Evolutionary conservation across 2,113 vertebrate genomes (phyloP).

Genomic region (Sander lucioperca): DNA sequence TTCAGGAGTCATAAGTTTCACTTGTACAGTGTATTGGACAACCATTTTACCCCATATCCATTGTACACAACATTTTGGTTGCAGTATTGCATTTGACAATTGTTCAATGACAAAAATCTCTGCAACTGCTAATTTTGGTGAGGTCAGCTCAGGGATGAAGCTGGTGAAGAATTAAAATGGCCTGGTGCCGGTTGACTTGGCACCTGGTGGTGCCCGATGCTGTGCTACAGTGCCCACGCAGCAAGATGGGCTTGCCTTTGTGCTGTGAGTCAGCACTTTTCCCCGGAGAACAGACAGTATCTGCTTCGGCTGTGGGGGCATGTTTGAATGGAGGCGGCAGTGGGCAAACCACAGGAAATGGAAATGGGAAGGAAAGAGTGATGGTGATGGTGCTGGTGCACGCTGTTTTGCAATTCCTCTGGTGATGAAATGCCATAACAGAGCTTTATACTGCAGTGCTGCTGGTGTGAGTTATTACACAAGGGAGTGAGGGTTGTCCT

Average conservation of each 20-base stretch:
- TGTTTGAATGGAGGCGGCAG: slow-evolving; percentile 40
- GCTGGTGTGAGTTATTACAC: slow-evolving; percentile 11
- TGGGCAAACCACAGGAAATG: slow-evolving; percentile 62
- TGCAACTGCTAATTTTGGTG: neutral
- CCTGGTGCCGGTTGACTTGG: slow-evolving; percentile 48
- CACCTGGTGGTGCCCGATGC: slow-evolving; percentile 41
- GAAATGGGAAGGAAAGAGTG: slow-evolving; percentile 68
- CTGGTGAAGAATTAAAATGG: slow-evolving; percentile 28
- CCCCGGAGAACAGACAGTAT: slow-evolving; percentile 57
- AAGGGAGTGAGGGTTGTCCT: slow-evolving; percentile 9
- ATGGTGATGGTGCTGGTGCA: slow-evolving; percentile 54
- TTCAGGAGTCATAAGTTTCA: neutral
- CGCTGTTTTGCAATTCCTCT: slow-evolving; percentile 53
- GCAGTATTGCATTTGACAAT: neutral
- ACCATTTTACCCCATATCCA: neutral
- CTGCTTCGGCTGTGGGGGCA: slow-evolving; percentile 57
- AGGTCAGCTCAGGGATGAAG: slow-evolving; percentile 3
- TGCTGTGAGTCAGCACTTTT: slow-evolving; percentile 80
- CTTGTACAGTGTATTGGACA: neutral
- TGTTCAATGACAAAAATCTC: neutral
- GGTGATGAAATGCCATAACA: slow-evolving; percentile 63
- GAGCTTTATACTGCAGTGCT: slow-evolving; percentile 46
- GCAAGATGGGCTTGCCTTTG: slow-evolving; percentile 61
- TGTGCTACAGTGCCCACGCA: slow-evolving; percentile 44
- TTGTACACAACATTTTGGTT: neutral